These are phyloP conservation scores for Eupithecia tripunctaria DNA, from an alignment of 2,888 invertebrate species.

Conservation along the genomic window DNA sequence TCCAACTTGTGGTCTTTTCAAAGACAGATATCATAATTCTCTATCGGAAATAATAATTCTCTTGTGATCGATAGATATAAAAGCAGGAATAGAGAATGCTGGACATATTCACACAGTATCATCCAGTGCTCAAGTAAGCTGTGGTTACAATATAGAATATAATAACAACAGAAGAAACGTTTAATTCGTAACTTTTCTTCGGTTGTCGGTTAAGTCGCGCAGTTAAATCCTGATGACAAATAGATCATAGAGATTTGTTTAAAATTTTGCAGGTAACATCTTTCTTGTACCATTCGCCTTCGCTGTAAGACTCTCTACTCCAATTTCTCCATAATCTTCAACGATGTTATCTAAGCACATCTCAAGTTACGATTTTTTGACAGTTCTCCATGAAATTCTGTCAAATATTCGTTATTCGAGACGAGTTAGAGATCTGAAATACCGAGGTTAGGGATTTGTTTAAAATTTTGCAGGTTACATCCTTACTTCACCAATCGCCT, in stretches of 20 bases:
- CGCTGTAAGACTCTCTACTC: too few relatives aligned
- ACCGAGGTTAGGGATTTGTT: too few relatives aligned
- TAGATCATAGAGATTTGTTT: too few relatives aligned
- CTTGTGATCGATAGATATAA: not conserved
- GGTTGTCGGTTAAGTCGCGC: not conserved
- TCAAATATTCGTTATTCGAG: too few relatives aligned
- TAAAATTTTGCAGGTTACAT: not conserved
- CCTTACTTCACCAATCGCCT: not conserved
- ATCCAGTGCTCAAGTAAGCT: not conserved
- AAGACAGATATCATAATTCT: too few relatives aligned
- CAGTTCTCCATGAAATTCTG: too few relatives aligned
- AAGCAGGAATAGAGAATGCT: not conserved
- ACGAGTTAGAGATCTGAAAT: not conserved
- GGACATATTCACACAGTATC: not conserved
- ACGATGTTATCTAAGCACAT: too few relatives aligned
- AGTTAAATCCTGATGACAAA: not conserved
- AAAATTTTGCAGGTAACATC: too few relatives aligned
- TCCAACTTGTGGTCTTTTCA: not conserved
- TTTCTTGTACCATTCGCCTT: too few relatives aligned
- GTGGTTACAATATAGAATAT: not conserved
- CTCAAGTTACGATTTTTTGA: too few relatives aligned
- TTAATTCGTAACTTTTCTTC: not conserved
- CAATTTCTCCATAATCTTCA: too few relatives aligned
- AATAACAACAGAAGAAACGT: not conserved
- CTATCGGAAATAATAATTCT: not conserved